Base-by-base conservation (phyloP, 2,797 vertebrate species). In the Chelmon rostratus region DNA sequence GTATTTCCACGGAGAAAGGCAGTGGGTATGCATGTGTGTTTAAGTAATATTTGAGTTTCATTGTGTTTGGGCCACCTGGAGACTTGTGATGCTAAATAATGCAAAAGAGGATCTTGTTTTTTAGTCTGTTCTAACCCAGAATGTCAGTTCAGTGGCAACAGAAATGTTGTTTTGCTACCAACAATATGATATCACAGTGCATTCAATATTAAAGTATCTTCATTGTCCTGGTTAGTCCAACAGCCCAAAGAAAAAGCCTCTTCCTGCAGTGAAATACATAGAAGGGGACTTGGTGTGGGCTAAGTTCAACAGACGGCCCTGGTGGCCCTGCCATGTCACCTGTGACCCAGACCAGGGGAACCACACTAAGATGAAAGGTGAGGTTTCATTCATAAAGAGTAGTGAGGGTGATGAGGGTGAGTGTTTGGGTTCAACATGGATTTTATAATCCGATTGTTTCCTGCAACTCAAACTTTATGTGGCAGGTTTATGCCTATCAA, bases 291-390 rank as follows among this genome's bases (percentile, higher is more conserved):
- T 99, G 86, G 98, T 99, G 80, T 99, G 98, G 98, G 98, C 98
- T 84, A 99, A 99, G 92, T 98, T 99, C 93, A 98, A 97, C 94
- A 96, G 97, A 80, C 95, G 97, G 72, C 98, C 98, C 13, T 99
- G 98, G 98, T 99, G 98, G 98, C 98, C 98, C 68, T 98, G 98
- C 93, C 96, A 94, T 80, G 81, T 99, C 89, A 96, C 94, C 89
- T 93, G 93, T 78, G 96, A 98, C 93, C 96, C 96, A 1, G 88
- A 95, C 79, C 94, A 95, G 80, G 96, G 97, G 63, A 94, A 86
- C 49, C 96, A 98, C 94, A 97, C 97, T 82, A 98, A 97, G 93
- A 98, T 98, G 97, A 99, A 98, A 97, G 97, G 98, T 99, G 76
- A 84, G 89, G 15, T 35, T 73, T 62, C 25, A 67, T 38, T 59